phyloP scores from a whole-genome alignment of 1,140 invertebrate genomes.

The Calycopis cecrops region DNA sequence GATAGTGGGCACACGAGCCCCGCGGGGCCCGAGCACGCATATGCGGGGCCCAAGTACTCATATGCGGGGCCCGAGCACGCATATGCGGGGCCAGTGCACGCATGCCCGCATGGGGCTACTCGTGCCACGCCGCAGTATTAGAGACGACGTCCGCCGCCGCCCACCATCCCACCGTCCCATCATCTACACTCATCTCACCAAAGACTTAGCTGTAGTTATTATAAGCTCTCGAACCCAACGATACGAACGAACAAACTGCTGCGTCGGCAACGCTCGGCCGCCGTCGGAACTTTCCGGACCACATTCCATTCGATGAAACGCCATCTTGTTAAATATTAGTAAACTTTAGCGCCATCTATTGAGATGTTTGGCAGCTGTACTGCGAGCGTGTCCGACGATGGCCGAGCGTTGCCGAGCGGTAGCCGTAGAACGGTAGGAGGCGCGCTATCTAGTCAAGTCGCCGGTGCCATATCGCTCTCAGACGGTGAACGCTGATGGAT shows the following conservation, averaged over 20 bases:
- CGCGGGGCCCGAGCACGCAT: background rate
- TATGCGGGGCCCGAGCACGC: background rate
- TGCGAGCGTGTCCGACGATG: constrained; percentile 14
- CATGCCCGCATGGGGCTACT: background rate
- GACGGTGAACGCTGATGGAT: constrained; percentile 32
- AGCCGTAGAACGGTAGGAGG: constrained; percentile 13
- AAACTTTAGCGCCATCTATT: too few relatives aligned
- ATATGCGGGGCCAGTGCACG: background rate
- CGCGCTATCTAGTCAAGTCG: constrained; percentile 50
- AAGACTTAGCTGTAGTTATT: constrained; percentile 9
- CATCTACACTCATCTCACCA: constrained; percentile 11
- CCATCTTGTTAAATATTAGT: too few relatives aligned
- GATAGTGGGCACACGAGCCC: background rate
- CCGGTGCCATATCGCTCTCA: constrained; percentile 52
- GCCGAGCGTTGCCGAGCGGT: constrained; percentile 14
- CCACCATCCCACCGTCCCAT: background rate
- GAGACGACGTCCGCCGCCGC: constrained; percentile 1
- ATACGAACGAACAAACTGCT: constrained; percentile 4
- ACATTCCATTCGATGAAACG: too few relatives aligned
- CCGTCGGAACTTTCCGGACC: background rate
- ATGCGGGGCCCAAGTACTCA: background rate
- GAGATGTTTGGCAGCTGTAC: too few relatives aligned
- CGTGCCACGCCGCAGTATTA: background rate
- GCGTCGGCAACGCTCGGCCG: background rate
- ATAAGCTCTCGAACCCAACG: constrained; percentile 3